Percentiles rank a stretch among this genome's conserved stretches.
Conservation (phyloP, 37 sponge, comb jelly and placozoan species). For the Aphrocallistes beatrix region DNA sequence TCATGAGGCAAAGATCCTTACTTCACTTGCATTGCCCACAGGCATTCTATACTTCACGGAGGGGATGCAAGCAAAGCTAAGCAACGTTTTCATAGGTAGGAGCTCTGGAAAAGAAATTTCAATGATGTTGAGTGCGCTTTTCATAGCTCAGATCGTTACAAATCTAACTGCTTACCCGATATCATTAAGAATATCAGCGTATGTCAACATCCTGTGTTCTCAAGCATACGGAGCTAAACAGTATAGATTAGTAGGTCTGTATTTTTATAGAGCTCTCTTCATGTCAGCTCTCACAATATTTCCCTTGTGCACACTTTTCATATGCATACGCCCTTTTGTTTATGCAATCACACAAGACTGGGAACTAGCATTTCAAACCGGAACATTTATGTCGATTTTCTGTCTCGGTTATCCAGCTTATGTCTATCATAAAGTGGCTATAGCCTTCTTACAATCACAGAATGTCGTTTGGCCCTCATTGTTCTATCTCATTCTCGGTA, state of each 20-base stretch:
- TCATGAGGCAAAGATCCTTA: too few species aligned
- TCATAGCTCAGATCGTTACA: neutral
- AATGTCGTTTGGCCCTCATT: neutral
- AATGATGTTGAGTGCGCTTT: neutral
- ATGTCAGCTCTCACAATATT: too few species aligned
- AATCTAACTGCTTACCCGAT: neutral
- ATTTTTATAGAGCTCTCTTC: too few species aligned
- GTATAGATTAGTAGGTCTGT: too few species aligned
- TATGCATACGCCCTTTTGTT: too few species aligned
- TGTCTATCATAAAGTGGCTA: neutral
- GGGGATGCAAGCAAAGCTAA: neutral
- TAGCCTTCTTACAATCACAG: neutral
- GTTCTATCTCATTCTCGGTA: neutral
- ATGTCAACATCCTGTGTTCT: neutral
- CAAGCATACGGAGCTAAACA: neutral
- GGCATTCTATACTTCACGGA: neutral
- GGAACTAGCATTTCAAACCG: neutral
- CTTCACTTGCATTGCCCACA: too few species aligned
- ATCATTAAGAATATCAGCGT: neutral
- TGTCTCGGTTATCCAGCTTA: neutral
- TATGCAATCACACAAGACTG: neutral
- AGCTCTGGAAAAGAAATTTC: neutral
- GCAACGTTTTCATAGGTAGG: too few species aligned
- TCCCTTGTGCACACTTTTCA: too few species aligned
- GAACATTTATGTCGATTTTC: neutral